These are phyloP conservation scores for Bombus polaris DNA, from an alignment of 1,140 invertebrate species.

Conservation along the genomic window DNA sequence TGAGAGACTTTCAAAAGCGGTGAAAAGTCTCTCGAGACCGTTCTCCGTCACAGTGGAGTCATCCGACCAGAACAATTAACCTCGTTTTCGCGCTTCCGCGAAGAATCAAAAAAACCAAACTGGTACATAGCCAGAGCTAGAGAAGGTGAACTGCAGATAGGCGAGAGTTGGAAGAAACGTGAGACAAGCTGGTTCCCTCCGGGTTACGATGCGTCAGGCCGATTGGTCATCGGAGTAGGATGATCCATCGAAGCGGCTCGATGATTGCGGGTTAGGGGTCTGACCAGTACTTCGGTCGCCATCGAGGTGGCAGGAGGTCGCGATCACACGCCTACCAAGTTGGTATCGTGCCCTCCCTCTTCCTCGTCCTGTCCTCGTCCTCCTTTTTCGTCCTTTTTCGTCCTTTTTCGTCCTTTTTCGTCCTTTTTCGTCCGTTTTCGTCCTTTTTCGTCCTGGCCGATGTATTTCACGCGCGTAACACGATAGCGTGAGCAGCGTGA, in stretches of 20 bases:
- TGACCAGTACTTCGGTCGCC: slow-evolving; percentile 24
- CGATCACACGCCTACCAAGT: slow-evolving; percentile 57
- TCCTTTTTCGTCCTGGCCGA: slow-evolving; percentile 34
- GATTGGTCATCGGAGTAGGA: slow-evolving; percentile 71
- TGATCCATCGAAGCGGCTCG: slow-evolving; percentile 55
- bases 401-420: not conserved
- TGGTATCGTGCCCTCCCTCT: slow-evolving; percentile 13
- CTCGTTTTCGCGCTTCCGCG: slow-evolving; percentile 32
- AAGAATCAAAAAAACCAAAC: slow-evolving; percentile 5
- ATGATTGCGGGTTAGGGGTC: slow-evolving; percentile 40
- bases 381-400: not conserved
- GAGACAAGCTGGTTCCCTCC: slow-evolving; percentile 59
- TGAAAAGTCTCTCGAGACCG: no score
- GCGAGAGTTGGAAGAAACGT: slow-evolving; percentile 51
- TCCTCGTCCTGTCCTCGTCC: slow-evolving; percentile 27
- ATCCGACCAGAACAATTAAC: slow-evolving; percentile 39
- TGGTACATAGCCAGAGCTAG: not conserved
- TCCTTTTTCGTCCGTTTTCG: not conserved
- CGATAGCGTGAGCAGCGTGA: slow-evolving; percentile 64
- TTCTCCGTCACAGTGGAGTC: no score
- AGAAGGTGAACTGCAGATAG: not conserved
- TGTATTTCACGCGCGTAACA: slow-evolving; percentile 62
- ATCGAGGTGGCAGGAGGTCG: slow-evolving; percentile 51
- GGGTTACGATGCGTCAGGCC: slow-evolving; percentile 58
- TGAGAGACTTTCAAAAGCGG: not conserved